Conservation (phyloP, 2,113 vertebrate species). For the Edolisoma coerulescens region DNA sequence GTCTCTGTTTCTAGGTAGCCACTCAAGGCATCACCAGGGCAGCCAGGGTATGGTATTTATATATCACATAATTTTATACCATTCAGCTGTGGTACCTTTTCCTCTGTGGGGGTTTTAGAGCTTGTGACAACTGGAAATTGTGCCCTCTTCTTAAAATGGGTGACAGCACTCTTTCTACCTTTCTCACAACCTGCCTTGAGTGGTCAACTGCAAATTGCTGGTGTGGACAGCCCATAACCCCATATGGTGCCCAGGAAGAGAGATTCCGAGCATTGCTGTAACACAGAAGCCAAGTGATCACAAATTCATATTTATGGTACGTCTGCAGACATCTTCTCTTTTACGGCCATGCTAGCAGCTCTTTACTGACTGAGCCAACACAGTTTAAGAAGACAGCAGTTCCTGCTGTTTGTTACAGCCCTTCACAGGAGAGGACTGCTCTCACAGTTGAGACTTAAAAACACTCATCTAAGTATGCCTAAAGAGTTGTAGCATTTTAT, state of each 20-base stretch:
- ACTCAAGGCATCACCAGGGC: too few relatives aligned
- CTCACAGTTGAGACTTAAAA: not conserved
- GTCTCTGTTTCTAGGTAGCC: too few relatives aligned
- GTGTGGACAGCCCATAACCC: not conserved
- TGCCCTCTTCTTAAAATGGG: not conserved
- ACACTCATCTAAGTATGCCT: not conserved
- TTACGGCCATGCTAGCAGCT: not conserved
- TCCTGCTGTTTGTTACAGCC: not conserved
- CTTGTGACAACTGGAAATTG: not conserved
- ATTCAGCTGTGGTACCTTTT: not conserved
- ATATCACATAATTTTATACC: not conserved
- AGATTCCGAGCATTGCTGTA: not conserved
- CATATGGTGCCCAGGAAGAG: rapidly evolving
- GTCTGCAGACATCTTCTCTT: not conserved
- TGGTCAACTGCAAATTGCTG: not conserved
- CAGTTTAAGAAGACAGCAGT: not conserved
- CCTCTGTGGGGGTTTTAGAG: not conserved
- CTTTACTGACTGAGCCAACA: not conserved
- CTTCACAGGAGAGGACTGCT: not conserved
- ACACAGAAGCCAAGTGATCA: not conserved
- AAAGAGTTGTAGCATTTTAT: not conserved
- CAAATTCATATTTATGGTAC: not conserved
- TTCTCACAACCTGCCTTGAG: not conserved
- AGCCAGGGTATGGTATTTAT: not conserved
- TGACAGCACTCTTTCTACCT: not conserved